phyloP scores from a whole-genome alignment of 2,888 invertebrate genomes.

The Sisyra terminalis region DNA sequence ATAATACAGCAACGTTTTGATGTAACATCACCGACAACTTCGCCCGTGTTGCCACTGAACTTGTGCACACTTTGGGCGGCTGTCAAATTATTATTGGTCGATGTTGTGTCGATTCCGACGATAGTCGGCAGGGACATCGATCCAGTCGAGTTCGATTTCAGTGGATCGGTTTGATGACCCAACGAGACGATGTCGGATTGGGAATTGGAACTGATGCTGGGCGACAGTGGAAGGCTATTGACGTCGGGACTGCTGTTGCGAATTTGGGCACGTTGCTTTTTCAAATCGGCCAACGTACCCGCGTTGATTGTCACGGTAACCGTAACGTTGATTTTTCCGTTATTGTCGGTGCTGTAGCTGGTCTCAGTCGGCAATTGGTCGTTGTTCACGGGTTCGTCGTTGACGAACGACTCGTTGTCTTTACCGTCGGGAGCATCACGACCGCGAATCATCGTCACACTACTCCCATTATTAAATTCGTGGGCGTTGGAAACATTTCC shows the following conservation, averaged over 20 bases:
- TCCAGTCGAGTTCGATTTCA: slow-evolving; percentile 29
- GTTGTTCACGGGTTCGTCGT: slow-evolving; percentile 39
- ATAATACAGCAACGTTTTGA: slow-evolving; percentile 57
- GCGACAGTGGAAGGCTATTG: slow-evolving; percentile 19
- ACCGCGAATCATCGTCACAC: slow-evolving; percentile 28
- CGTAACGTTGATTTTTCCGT: slow-evolving; percentile 79
- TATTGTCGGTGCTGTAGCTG: slow-evolving; percentile 52
- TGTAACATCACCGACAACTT: slow-evolving; percentile 56
- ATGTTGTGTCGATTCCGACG: slow-evolving; percentile 11
- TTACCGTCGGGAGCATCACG: slow-evolving; percentile 66
- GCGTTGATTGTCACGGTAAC: slow-evolving; percentile 67
- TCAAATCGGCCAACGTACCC: slow-evolving; percentile 78
- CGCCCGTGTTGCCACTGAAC: slow-evolving; percentile 61
- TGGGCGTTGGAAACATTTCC: slow-evolving; percentile 13
- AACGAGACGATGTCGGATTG: neutral
- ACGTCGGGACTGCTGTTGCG: slow-evolving; percentile 43
- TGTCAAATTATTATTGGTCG: slow-evolving; percentile 10
- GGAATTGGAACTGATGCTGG: slow-evolving; percentile 24
- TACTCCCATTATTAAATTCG: slow-evolving; percentile 1
- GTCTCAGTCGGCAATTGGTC: slow-evolving; percentile 32
- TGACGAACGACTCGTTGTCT: slow-evolving; percentile 53
- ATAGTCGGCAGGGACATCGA: slow-evolving; percentile 26
- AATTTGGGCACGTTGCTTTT: slow-evolving; percentile 79
- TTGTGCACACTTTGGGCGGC: slow-evolving; percentile 31
- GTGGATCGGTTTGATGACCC: no score